Evolutionary conservation across 1,140 invertebrate genomes (phyloP).

Genomic region (Drosophila triauraria): DNA sequence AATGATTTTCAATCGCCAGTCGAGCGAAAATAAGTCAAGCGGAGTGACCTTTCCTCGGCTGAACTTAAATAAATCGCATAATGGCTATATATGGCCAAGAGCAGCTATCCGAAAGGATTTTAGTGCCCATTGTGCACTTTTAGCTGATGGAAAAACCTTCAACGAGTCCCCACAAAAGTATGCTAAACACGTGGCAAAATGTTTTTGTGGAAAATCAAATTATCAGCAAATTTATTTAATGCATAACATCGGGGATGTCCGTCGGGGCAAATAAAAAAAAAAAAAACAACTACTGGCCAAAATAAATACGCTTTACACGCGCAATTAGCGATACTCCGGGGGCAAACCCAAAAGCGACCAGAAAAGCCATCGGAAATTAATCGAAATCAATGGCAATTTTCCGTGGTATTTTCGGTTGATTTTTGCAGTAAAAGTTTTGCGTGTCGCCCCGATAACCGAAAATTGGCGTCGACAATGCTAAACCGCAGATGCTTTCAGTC

Average conservation of each 20-base stretch:
- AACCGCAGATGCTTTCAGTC: conserved; percentile 36
- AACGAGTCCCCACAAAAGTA: conserved; percentile 17
- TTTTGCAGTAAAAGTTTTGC: conserved; percentile 31
- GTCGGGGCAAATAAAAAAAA: conserved; percentile 7
- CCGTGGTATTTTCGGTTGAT: conserved; percentile 47
- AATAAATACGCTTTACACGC: conserved; percentile 20
- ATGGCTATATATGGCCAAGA: conserved; percentile 18
- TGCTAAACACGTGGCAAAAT: conserved; percentile 48
- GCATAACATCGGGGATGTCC: conserved; percentile 23
- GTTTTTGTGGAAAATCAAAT: conserved; percentile 51
- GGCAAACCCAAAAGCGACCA: conserved; percentile 18
- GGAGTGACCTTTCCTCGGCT: conserved; percentile 32
- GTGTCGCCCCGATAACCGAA: conserved; percentile 34
- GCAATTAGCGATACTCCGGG: conserved; percentile 41
- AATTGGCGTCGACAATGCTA: conserved; percentile 38
- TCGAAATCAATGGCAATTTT: conserved; percentile 46
- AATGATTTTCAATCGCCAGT: conserved; percentile 50
- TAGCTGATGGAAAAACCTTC: neutral
- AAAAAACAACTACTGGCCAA: conserved; percentile 6
- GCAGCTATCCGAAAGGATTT: conserved; percentile 4
- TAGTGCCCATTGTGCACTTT: conserved; percentile 29
- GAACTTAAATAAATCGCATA: conserved; percentile 40
- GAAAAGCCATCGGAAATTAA: conserved; percentile 50
- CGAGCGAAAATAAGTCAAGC: conserved; percentile 31
- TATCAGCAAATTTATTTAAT: conserved; percentile 52